Conservation (phyloP, 2,113 vertebrate genomes). For the Sorex araneus region DNA sequence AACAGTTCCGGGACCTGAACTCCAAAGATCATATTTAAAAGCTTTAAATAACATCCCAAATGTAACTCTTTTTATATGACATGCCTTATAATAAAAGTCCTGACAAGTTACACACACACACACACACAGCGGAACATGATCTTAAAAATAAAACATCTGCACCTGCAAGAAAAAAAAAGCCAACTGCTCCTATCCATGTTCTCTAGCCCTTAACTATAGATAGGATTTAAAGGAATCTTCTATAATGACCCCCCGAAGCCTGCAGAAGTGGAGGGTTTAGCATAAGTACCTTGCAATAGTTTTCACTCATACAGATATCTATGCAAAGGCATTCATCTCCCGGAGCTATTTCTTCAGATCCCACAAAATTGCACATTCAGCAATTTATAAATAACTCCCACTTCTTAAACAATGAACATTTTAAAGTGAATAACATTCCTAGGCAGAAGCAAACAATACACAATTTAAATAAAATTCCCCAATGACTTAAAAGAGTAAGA, state of each 20-base stretch:
- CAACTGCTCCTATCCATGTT: constrained; percentile 73
- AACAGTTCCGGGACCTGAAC: constrained; percentile 82
- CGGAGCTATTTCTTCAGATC: constrained; percentile 87
- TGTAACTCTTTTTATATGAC: constrained; percentile 67
- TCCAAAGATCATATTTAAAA: constrained; percentile 86
- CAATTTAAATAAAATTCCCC: constrained; percentile 88
- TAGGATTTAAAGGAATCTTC: constrained; percentile 86
- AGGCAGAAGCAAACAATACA: constrained; percentile 87
- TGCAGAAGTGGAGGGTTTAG: constrained; percentile 85
- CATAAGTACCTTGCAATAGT: constrained; percentile 87
- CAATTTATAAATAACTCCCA: constrained; percentile 89
- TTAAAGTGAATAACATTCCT: constrained; percentile 86
- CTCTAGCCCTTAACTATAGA: constrained; percentile 82
- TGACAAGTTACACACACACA: constrained; percentile 59
- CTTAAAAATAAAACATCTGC: constrained; percentile 85
- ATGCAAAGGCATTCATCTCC: constrained; percentile 87
- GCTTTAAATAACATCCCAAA: constrained; percentile 82
- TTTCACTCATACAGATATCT: constrained; percentile 85
- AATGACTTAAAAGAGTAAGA: constrained; percentile 90
- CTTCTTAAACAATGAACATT: constrained; percentile 88
- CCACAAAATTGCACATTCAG: constrained; percentile 90
- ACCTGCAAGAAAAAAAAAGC: constrained; percentile 88
- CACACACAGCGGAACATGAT: not conserved
- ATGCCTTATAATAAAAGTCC: constrained; percentile 73
- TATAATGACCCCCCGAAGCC: constrained; percentile 84